phyloP scores from a whole-genome alignment of 2,888 invertebrate species.

The Busseola fusca region DNA sequence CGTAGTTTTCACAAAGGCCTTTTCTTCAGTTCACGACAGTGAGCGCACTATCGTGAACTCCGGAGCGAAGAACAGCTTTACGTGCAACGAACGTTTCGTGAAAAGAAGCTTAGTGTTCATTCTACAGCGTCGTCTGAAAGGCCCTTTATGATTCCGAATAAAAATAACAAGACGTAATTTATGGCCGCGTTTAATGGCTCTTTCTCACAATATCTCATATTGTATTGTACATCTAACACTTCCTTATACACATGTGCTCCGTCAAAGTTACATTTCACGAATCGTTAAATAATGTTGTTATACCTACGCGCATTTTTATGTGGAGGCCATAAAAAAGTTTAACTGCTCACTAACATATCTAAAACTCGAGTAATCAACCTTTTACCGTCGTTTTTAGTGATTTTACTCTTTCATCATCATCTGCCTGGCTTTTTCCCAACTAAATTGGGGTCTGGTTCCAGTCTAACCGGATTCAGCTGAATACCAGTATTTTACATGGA shows the following conservation, averaged over 20 bases:
- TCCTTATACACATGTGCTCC: neutral
- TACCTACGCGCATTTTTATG: conserved; percentile 7
- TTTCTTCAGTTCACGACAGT: neutral
- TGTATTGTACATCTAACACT: conserved; percentile 1
- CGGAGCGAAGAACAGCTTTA: conserved; percentile 31
- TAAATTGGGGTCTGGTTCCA: no score
- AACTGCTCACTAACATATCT: neutral
- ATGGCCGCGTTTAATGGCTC: conserved; percentile 11
- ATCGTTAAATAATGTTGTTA: conserved; percentile 20
- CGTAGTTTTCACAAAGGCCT: conserved; percentile 32
- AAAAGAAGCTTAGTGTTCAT: conserved; percentile 26
- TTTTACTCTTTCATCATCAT: no score
- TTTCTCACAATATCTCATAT: conserved; percentile 14
- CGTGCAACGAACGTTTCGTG: conserved; percentile 8
- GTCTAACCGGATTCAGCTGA: no score
- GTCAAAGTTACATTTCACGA: conserved; percentile 1
- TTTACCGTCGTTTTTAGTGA: neutral
- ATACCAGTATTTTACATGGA: no score
- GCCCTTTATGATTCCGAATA: conserved; percentile 26
- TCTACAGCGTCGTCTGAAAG: conserved; percentile 17
- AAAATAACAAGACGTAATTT: conserved; percentile 27
- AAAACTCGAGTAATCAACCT: neutral
- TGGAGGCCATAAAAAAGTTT: conserved; percentile 5
- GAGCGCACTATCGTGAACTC: conserved; percentile 16
- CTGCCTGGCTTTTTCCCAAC: no score